Conservation (phyloP, 2,888 invertebrate species). For the Lutraria lutraria region DNA sequence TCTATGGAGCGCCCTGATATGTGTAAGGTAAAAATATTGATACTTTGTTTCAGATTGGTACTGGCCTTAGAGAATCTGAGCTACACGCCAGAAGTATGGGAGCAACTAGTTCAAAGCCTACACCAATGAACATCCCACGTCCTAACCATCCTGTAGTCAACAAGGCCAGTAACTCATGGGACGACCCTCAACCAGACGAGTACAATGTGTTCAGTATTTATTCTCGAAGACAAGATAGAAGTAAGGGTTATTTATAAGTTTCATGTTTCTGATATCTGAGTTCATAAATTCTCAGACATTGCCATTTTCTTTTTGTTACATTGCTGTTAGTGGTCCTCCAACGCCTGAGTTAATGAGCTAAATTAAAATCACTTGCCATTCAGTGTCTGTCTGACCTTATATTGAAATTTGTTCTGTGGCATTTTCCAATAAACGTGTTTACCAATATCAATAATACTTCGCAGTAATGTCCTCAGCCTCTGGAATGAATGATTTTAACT, state of each 20-base stretch:
- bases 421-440: too few relatives aligned
- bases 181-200: slow-evolving; percentile 79
- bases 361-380: too few relatives aligned
- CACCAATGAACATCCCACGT: slow-evolving; percentile 67
- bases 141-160: slow-evolving; percentile 55
- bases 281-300: too few relatives aligned
- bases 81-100: slow-evolving; percentile 63
- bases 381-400: too few relatives aligned
- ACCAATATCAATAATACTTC: too few relatives aligned
- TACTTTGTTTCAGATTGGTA: slow-evolving; percentile 67
- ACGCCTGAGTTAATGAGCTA: too few relatives aligned
- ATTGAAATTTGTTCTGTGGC: too few relatives aligned
- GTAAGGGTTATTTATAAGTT: slow-evolving; percentile 60
- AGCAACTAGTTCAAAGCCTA: slow-evolving; percentile 33
- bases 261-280: not conserved
- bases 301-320: too few relatives aligned
- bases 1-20: too few relatives aligned
- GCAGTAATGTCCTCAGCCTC: too few relatives aligned
- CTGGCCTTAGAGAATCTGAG: slow-evolving; percentile 71
- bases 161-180: slow-evolving; percentile 76
- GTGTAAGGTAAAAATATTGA: not conserved
- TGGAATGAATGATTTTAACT: too few relatives aligned
- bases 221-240: slow-evolving; percentile 77
- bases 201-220: slow-evolving; percentile 84
- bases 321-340: too few relatives aligned